Evolutionary conservation across 2,797 vertebrate species (phyloP).

Genomic region (Poeciliopsis infans): DNA sequence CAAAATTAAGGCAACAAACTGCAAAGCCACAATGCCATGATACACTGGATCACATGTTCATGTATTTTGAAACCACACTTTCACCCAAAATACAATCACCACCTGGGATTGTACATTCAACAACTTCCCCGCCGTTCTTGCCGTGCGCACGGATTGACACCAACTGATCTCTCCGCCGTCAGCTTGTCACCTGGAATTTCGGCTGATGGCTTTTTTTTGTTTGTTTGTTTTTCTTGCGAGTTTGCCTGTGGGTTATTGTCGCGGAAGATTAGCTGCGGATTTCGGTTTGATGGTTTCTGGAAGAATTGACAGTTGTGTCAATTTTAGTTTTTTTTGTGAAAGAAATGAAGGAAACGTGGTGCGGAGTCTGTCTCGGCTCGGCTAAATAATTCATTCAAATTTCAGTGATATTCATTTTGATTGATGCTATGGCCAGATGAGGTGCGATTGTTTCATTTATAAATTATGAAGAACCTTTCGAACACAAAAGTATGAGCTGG

Average conservation of each 20-base stretch:
- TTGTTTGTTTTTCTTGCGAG: not conserved
- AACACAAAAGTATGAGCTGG: not conserved
- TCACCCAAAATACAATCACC: not conserved
- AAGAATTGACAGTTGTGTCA: slow-evolving; percentile 9
- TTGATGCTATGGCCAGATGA: not conserved
- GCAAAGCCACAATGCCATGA: not conserved
- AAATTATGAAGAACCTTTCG: not conserved
- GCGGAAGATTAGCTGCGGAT: slow-evolving; percentile 29
- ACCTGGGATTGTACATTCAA: not conserved
- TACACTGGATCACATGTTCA: not conserved
- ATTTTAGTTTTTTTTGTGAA: not conserved
- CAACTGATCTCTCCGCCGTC: slow-evolving; percentile 44
- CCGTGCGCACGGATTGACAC: slow-evolving; percentile 25
- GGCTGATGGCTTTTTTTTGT: slow-evolving; percentile 33
- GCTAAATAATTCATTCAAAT: not conserved
- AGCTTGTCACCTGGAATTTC: slow-evolving; percentile 46
- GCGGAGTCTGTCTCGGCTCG: not conserved
- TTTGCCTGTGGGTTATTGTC: slow-evolving; percentile 31
- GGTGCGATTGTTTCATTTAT: not conserved
- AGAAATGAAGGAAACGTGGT: not conserved
- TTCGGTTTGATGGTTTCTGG: slow-evolving; percentile 11
- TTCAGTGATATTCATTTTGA: not conserved
- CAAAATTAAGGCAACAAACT: not conserved
- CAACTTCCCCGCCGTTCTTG: not conserved
- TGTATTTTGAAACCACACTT: not conserved